Evolutionary conservation across 2,888 invertebrate genomes (phyloP).

Genomic region (Achlya flavicornis): DNA sequence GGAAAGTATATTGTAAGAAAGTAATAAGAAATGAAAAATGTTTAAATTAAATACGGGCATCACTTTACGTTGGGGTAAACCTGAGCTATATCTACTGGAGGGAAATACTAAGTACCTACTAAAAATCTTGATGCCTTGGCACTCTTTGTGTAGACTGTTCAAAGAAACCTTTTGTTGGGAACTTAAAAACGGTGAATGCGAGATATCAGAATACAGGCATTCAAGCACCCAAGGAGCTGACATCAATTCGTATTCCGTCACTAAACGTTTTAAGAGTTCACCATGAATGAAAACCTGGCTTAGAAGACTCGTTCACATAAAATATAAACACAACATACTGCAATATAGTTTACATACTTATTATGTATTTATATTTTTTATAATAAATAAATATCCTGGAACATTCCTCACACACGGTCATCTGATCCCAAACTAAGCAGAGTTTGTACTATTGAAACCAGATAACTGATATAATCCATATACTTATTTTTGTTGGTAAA

Average conservation of each 20-base stretch:
- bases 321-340: not conserved
- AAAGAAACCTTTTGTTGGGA: slow-evolving; percentile 25
- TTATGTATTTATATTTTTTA: no score
- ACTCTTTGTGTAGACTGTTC: slow-evolving; percentile 19
- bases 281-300: slow-evolving; percentile 8
- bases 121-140: slow-evolving; percentile 13
- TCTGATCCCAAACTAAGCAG: no score
- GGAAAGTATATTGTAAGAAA: no score
- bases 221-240: slow-evolving; percentile 24
- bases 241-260: slow-evolving; percentile 34
- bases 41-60: no score
- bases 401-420: no score
- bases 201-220: slow-evolving; percentile 26
- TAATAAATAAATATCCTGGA: no score
- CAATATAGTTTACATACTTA: no score
- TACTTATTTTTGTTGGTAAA: no score
- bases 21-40: no score
- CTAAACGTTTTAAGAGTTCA: slow-evolving; percentile 21
- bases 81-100: not conserved
- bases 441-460: no score
- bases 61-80: not conserved
- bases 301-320: not conserved
- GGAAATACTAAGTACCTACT: slow-evolving; percentile 12
- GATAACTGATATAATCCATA: no score
- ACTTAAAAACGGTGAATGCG: slow-evolving; percentile 20